Evolutionary conservation across 2,888 invertebrate genomes (phyloP), one percentile per base, ranked within the genome.

Genomic region (Apamea epomidion): DNA sequence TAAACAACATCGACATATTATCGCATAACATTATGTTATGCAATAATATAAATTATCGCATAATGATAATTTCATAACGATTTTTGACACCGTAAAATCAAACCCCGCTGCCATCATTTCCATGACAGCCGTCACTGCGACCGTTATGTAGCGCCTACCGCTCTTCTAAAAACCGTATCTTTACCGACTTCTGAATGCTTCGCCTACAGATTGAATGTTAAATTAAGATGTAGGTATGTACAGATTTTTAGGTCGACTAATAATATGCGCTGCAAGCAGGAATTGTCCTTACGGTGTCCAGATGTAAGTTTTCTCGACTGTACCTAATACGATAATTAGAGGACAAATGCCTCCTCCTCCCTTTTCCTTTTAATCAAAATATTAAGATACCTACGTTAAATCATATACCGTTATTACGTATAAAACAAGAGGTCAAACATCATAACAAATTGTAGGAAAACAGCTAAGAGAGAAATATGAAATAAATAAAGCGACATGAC

Each of bases 401-500:
- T 75, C 37, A 14, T 25, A 65, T 3, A 48, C 8, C 32, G 18
- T 32, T 48, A 68, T 51, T 32, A 32, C 5, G 12, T 51, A 6
- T 54, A n/a, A 62, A 62, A n/a, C 18, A 25, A 32, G 18, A 25
- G 69, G 16, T 37, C 54, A 54, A 2, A 48, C 37, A 60, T 37
- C 25, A 29, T n/a, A 48, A 10, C 25, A 32, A 42, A 74, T 51
- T 67, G 18, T 42, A 74, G 65, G 58, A 75, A 65, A 75, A 65
- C 51, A 58, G 21, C 51, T 25, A 54, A 48, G 70, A 77, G 67
- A 82, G 42, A 85, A n/a, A 54, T 54, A 54, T n/a, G 21, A 76
- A 87, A 83, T 78, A 87, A 81, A 80, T 79, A 75, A 84, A 81
- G 78, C 58, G 42, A 82, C 76, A 85, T 76, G 81, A 82, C n/a